Evolutionary conservation across 2,888 invertebrate genomes (phyloP).

Genomic region (Megamerina dolium): DNA sequence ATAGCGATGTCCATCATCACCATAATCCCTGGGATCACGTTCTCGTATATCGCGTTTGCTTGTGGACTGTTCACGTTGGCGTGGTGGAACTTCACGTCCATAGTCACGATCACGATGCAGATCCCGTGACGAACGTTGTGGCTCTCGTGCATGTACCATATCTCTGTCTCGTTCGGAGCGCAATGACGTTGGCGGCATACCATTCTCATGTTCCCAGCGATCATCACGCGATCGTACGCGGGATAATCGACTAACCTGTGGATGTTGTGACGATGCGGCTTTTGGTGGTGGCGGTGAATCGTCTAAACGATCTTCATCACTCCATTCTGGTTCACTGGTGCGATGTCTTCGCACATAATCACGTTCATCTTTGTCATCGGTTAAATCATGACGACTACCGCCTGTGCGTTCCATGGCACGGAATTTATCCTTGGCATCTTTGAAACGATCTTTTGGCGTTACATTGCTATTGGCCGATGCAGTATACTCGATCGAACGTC

Average conservation of each 20-base stretch:
- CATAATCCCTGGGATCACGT: conserved; percentile 16
- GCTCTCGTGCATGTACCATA: conserved; percentile 2
- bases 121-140: conserved; percentile 5
- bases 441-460: conserved; percentile 74
- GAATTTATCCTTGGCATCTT: conserved; percentile 82
- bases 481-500: conserved; percentile 16
- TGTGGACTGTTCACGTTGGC: conserved; percentile 16
- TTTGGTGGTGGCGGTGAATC: conserved; percentile 24
- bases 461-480: conserved; percentile 24
- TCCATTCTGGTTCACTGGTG: conserved; percentile 42
- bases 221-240: conserved; percentile 27
- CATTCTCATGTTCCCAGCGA: conserved; percentile 18
- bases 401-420: conserved; percentile 62
- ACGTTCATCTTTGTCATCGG: conserved; percentile 46
- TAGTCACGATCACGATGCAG: conserved; percentile 10
- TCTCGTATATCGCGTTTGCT: conserved; percentile 16
- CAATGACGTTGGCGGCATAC: conserved; percentile 10
- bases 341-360: conserved; percentile 31
- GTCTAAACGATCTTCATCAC: conserved; percentile 41
- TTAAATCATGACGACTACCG: conserved; percentile 50
- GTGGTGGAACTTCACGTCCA: conserved; percentile 7
- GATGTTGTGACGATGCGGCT: too few species aligned
- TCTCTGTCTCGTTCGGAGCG: conserved; percentile 17
- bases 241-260: conserved; percentile 14
- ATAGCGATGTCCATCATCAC: conserved; percentile 13